Base-by-base conservation (phyloP, 2,888 invertebrate species). In the Spialia ferax region DNA sequence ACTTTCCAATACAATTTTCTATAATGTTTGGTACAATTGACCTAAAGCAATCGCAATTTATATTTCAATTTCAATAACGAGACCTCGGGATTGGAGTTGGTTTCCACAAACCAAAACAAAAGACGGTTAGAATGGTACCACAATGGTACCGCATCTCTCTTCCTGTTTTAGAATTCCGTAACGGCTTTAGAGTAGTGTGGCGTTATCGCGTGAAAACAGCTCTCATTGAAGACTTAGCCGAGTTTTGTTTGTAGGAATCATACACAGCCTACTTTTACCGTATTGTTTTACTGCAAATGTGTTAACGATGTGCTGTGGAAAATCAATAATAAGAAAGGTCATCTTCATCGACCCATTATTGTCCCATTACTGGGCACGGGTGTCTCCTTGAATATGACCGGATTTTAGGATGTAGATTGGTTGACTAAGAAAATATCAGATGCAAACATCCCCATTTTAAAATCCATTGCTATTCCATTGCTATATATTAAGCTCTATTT, bases 171-270 rank as follows among this genome's bases (percentile, higher is more conserved):
- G 60, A 68, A 73, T 73, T 71, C 72, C 71, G 71, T 63, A 73
- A 70, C 38, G 48, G 57, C 50, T 45, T 57, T 48, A 42, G 71
- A 50, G n/a, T 38, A 35, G 38, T n/a, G 38, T 38, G n/a, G 70
- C 60, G 65, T 71, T 74, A 73, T 73, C 69, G 68, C 71, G 71
- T 72, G 73, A 73, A 77, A 75, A 73, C 73, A 70, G 59, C 50
- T 69, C 56, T 64, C 69, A 68, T 75, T 73, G 71, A 70, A 72
- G 75, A 72, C 73, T 74, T 69, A 69, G 68, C 67, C 38, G 63
- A 65, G 62, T 70, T 70, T 70, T 65, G 69, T 59, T 57, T 48
- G 2, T 38, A 32, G 32, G 50, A 57, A 64, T 64, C 64, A 64
- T 64, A 64, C 50, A 50, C 35, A 57, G 57, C 48, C 57, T 32